Evolutionary conservation across 2,113 vertebrate species (phyloP).

Genomic region (Periophthalmus modestus): DNA sequence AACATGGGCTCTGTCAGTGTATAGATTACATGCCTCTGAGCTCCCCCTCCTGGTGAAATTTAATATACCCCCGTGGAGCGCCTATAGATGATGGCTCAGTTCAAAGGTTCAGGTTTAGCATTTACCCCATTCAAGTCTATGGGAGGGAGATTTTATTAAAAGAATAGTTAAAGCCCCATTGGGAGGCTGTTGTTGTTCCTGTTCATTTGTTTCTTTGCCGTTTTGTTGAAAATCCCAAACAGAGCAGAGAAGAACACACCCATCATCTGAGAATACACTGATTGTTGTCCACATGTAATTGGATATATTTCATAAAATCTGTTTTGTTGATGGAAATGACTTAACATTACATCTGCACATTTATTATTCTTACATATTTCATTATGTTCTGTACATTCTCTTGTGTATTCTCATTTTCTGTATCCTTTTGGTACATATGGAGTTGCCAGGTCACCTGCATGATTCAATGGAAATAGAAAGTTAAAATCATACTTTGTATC

Average conservation of each 20-base stretch:
- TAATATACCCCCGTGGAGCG: not conserved
- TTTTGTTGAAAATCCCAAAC: not conserved
- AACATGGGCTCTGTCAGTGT: not conserved
- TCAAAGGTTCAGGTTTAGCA: not conserved
- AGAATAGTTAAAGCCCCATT: not conserved
- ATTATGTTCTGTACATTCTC: not conserved
- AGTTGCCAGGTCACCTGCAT: no score
- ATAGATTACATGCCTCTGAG: not conserved
- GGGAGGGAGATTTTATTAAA: not conserved
- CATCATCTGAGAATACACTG: not conserved
- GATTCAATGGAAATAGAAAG: no score
- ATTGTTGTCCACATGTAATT: not conserved
- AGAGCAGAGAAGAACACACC: not conserved
- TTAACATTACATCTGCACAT: not conserved
- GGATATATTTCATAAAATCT: not conserved
- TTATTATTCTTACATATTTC: not conserved
- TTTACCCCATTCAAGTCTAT: not conserved
- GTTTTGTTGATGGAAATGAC: no score
- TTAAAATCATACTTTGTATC: no score
- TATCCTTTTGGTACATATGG: not conserved
- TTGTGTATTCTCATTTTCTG: not conserved
- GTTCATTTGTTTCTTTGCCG: not conserved
- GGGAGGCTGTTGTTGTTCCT: not conserved
- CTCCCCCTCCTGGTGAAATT: not conserved
- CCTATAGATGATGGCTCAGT: not conserved